Evolutionary conservation across 1,140 invertebrate genomes (phyloP), one percentile per base, ranked within the genome.

Genomic region (Neodiprion fabricii): DNA sequence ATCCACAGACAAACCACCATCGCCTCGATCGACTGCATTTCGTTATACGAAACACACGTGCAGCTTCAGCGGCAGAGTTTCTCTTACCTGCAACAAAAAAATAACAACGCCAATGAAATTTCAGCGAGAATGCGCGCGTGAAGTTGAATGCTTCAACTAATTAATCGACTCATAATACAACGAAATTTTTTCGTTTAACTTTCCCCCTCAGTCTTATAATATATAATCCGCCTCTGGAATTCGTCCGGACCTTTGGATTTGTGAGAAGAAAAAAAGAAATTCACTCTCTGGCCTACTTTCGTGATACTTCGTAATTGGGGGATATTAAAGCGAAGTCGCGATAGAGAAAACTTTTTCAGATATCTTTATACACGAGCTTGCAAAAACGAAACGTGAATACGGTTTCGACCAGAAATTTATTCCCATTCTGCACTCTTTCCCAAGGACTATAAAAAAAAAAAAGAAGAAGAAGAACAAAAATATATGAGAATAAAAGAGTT

Each of bases 51-150:
- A 40, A 40, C 5, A 40, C 28, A 40, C 28, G 28, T 3, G 28
- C 28, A 40, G 28, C 28, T 40, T 40, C 28, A 40, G 5, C 28
- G 5, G 28, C 28, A 40, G 28, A 40, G 28, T 40, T 40, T 40
- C 28, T 5, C 79, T 82, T 76, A 82, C 79, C 79, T 80, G 80
- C 48, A 82, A 80, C 80, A 79, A 75, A 80, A 77, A 47, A 17
- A 47, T 28, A 47, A 75, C 23, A 65, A 48, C 28, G 28, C 5
- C 28, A 40, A 40, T 40, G 5, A 40, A 40, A 40, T 40, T 40
- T 40, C 28, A 40, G 28, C 28, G 28, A 48, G 21, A 69, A n/a
- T 61, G 11, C n/a, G 53, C n/a, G 5, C 5, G 53, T 61, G 53
- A 61, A 61, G n/a, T 21, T 21, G 17, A 61, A 14, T 61, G 11